phyloP scores from a whole-genome alignment of 2,888 invertebrate genomes.

The Protonemura montana region DNA sequence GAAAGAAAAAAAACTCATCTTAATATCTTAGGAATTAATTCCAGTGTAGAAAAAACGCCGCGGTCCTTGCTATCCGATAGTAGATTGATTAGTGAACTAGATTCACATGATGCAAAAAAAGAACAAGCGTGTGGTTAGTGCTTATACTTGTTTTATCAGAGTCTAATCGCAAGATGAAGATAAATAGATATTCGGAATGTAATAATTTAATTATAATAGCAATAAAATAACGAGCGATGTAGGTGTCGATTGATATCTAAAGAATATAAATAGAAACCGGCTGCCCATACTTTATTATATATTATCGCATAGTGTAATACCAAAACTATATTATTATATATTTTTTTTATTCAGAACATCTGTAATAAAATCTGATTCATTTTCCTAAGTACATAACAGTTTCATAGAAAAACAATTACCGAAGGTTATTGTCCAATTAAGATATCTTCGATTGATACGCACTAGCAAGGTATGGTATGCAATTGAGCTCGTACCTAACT shows the following conservation, averaged over 20 bases:
- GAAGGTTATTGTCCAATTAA: background rate
- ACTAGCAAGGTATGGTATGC: background rate
- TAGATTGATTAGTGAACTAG: slow-evolving; percentile 16
- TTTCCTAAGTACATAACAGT: background rate
- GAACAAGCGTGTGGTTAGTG: background rate
- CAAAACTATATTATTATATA: background rate
- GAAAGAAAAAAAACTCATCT: slow-evolving; percentile 29
- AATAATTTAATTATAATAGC: slow-evolving; percentile 1
- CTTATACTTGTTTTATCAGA: background rate
- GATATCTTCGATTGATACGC: background rate
- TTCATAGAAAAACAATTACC: background rate
- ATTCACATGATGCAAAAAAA: slow-evolving; percentile 9
- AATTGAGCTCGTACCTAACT: background rate
- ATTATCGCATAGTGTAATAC: background rate
- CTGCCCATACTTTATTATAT: background rate
- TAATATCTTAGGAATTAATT: slow-evolving; percentile 29
- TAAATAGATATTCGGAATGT: background rate
- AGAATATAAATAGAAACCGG: background rate
- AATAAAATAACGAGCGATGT: background rate
- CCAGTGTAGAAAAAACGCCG: background rate
- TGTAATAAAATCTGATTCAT: background rate
- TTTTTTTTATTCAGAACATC: background rate
- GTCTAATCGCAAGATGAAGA: background rate
- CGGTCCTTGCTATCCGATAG: background rate
- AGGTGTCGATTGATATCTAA: background rate